Percentiles rank a stretch among this genome's conserved stretches.
Evolutionary conservation across 2,888 invertebrate species (phyloP).

Genomic region (Pycnomerus fuliginosus): DNA sequence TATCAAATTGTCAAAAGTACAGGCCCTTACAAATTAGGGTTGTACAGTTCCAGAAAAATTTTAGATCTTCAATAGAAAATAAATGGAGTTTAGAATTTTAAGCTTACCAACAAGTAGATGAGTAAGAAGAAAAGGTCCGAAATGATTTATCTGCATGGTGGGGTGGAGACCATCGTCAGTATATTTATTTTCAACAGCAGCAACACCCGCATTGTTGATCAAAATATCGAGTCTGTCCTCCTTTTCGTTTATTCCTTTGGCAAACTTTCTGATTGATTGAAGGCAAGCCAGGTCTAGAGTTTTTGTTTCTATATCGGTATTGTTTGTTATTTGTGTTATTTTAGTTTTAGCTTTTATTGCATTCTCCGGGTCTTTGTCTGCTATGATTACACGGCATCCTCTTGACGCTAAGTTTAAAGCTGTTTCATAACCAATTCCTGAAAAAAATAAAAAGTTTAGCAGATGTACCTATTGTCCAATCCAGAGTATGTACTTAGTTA

Average conservation of each 20-base stretch:
- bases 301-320: conserved; percentile 49
- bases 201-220: conserved; percentile 66
- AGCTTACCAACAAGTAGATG: conserved; percentile 59
- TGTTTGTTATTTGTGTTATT: conserved; percentile 47
- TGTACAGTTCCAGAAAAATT: too few species aligned
- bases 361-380: conserved; percentile 58
- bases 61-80: too few species aligned
- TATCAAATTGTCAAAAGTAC: too few species aligned
- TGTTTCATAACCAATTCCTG: conserved; percentile 53
- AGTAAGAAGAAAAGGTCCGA: conserved; percentile 72
- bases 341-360: conserved; percentile 55
- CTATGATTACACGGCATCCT: conserved; percentile 58
- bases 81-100: too few species aligned
- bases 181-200: conserved; percentile 52
- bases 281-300: conserved; percentile 59
- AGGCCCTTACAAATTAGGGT: too few species aligned
- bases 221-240: conserved; percentile 63
- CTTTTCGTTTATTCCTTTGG: conserved; percentile 57
- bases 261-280: conserved; percentile 62
- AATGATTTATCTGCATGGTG: conserved; percentile 71
- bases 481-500: too few species aligned
- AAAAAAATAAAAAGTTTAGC: too few species aligned
- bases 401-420: conserved; percentile 53
- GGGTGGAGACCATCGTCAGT: conserved; percentile 66
- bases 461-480: too few species aligned